These are phyloP conservation scores for Eupleurogrammus muticus DNA, from an alignment of 2,797 vertebrate genomes.

Conservation along the genomic window DNA sequence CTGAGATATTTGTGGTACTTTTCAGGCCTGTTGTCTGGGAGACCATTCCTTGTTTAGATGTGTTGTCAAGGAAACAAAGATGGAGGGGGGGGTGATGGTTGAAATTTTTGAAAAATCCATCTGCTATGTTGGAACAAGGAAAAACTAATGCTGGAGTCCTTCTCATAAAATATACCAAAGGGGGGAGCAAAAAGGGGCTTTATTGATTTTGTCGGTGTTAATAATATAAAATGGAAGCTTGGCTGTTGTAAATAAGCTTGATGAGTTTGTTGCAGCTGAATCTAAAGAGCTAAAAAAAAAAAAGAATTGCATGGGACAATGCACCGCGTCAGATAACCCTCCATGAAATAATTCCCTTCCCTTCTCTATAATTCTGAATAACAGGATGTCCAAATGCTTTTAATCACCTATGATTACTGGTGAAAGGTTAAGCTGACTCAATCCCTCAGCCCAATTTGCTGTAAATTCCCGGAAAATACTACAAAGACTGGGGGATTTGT, in stretches of 20 bases:
- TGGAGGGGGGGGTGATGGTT: constrained; percentile 61
- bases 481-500: constrained; percentile 62
- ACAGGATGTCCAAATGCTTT: constrained; percentile 66
- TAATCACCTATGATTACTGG: constrained; percentile 76
- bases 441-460: constrained; percentile 62
- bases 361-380: constrained; percentile 62
- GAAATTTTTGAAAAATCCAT: constrained; percentile 84
- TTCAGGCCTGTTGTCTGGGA: constrained; percentile 85
- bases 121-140: constrained; percentile 76
- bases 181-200: constrained; percentile 46
- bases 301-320: constrained; percentile 49
- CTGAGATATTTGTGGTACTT: constrained; percentile 65
- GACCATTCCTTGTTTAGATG: constrained; percentile 86
- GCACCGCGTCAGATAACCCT: constrained; percentile 59
- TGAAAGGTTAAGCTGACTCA: constrained; percentile 76
- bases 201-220: constrained; percentile 74
- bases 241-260: constrained; percentile 66
- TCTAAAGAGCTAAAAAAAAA: constrained; percentile 47
- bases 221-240: constrained; percentile 68
- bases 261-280: constrained; percentile 58
- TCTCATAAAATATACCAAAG: constrained; percentile 64
- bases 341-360: constrained; percentile 63
- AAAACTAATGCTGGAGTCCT: constrained; percentile 58
- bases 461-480: constrained; percentile 63
- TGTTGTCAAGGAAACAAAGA: constrained; percentile 88